Percentiles rank a stretch among this genome's conserved stretches.
Conservation (phyloP, 2,113 vertebrate species). For the Phycodurus eques region DNA sequence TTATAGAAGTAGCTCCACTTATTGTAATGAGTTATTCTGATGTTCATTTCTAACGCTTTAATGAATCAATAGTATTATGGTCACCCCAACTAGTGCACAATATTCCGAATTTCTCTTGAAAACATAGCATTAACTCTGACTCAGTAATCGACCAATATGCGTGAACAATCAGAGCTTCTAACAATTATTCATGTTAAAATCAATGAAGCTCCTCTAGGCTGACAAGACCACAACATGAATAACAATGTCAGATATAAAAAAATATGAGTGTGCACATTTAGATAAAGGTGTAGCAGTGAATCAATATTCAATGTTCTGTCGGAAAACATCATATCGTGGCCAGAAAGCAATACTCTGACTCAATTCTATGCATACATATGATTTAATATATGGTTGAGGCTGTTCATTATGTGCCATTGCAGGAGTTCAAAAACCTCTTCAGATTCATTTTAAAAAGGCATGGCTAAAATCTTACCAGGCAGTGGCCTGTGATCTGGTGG, state of each 20-base stretch:
- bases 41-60: not conserved
- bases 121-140: not conserved
- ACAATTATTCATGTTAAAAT: conserved; percentile 6
- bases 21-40: not conserved
- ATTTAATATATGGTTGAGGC: too few relatives aligned
- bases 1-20: not conserved
- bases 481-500: conserved; percentile 59
- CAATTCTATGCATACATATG: too few relatives aligned
- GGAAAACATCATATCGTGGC: not conserved
- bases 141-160: not conserved
- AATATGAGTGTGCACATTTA: not conserved
- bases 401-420: not conserved
- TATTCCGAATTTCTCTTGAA: not conserved
- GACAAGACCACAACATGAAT: not conserved
- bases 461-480: conserved; percentile 45
- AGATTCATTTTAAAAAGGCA: not conserved
- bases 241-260: not conserved
- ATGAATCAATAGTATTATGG: not conserved
- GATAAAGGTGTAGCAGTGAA: not conserved
- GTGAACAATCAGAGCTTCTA: not conserved
- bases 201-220: not conserved
- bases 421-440: not conserved
- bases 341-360: not conserved
- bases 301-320: not conserved
- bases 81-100: not conserved